Conservation (phyloP, 2,113 vertebrate species). For the Pristiophorus japonicus region DNA sequence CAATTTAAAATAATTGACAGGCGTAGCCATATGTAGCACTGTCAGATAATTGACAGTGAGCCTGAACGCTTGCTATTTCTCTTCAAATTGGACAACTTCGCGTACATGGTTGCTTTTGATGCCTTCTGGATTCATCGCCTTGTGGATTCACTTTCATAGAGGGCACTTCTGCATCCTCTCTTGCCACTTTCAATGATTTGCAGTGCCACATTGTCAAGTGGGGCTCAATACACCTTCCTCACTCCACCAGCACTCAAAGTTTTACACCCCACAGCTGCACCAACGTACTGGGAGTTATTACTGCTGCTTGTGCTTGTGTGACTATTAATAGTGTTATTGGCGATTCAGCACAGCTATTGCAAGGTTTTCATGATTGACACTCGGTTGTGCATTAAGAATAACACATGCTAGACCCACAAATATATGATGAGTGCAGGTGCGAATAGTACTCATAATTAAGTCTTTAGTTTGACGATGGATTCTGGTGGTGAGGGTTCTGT, state of each 20-base stretch:
- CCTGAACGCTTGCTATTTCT: background rate
- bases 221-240: background rate
- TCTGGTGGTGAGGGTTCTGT: background rate
- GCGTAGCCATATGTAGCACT: background rate
- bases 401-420: background rate
- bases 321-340: background rate
- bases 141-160: background rate
- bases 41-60: background rate
- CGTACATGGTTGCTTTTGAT: background rate
- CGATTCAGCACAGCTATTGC: background rate
- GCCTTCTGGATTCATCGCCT: background rate
- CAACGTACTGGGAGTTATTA: background rate
- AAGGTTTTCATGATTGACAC: background rate
- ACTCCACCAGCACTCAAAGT: background rate
- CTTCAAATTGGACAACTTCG: background rate
- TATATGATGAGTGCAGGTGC: background rate
- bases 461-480: background rate
- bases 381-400: background rate
- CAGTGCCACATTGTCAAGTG: background rate
- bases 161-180: background rate
- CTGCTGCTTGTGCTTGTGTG: background rate
- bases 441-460: background rate
- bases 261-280: background rate
- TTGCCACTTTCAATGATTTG: background rate
- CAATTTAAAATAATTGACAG: conserved; percentile 18